Evolutionary conservation across 1,140 invertebrate genomes (phyloP).

Genomic region (Drosophila grimshawi): DNA sequence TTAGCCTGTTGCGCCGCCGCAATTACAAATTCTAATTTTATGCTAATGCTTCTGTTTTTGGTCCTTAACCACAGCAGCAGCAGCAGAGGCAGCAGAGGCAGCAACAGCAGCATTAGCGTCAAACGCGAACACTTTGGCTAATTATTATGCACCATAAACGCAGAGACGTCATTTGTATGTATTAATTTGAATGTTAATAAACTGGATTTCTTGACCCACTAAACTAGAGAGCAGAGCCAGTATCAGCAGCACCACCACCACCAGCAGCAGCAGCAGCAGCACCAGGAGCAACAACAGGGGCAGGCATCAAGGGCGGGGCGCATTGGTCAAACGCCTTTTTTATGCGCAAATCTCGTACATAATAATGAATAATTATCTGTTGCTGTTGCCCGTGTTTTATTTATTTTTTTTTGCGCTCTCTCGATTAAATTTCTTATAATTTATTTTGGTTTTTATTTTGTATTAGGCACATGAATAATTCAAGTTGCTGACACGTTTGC

Average conservation of each 20-base stretch:
- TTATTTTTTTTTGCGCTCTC: neutral
- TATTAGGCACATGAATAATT: conserved; percentile 77
- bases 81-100: neutral
- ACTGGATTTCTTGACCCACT: conserved; percentile 84
- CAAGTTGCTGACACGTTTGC: conserved; percentile 45
- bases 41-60: conserved; percentile 71
- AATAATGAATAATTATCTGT: conserved; percentile 78
- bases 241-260: neutral
- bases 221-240: conserved; percentile 62
- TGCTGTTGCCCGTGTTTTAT: conserved; percentile 19
- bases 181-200: conserved; percentile 83
- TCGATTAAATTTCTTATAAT: conserved; percentile 71
- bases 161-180: conserved; percentile 76
- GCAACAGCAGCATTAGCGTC: conserved; percentile 42
- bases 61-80: conserved; percentile 50
- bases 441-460: conserved; percentile 79
- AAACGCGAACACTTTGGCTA: conserved; percentile 42
- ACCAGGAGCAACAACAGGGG: neutral
- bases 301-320: neutral
- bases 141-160: conserved; percentile 80
- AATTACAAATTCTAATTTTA: conserved; percentile 84
- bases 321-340: conserved; percentile 37
- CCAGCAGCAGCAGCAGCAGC: neutral
- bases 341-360: conserved; percentile 78
- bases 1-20: conserved; percentile 77